Evolutionary conservation across 2,113 vertebrate genomes (phyloP).

Genomic region (Isichthys henryi): DNA sequence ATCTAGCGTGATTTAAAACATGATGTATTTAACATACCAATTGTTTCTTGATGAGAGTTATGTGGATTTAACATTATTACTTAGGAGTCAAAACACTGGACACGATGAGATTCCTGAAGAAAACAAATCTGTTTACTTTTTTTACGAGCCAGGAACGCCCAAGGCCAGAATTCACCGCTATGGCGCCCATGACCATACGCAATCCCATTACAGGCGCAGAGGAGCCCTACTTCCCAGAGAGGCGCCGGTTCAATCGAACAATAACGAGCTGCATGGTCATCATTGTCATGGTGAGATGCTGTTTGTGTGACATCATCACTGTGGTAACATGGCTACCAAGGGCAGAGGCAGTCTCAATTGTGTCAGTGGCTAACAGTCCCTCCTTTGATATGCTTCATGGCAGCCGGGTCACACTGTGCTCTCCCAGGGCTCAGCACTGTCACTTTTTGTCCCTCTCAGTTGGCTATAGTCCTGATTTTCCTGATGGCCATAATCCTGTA

Average conservation of each 20-base stretch:
- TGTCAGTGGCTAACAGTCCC: neutral
- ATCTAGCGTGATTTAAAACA: neutral
- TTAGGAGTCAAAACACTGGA: neutral
- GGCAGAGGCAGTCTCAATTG: neutral
- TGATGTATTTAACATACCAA: neutral
- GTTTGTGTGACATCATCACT: neutral
- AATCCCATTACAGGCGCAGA: conserved; percentile 42
- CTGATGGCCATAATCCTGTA: conserved; percentile 47
- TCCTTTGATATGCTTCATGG: neutral
- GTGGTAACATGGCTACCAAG: neutral
- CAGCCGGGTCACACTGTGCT: neutral
- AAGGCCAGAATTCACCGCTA: conserved; percentile 39
- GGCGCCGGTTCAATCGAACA: neutral
- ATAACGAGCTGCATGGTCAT: conserved; percentile 39
- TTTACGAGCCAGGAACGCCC: conserved; percentile 42
- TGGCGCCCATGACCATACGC: conserved; percentile 36
- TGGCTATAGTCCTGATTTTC: conserved; percentile 41
- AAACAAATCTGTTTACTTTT: neutral
- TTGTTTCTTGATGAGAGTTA: neutral
- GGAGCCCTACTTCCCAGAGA: conserved; percentile 44
- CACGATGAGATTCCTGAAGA: neutral
- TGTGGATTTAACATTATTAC: neutral
- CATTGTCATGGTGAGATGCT: conserved; percentile 40
- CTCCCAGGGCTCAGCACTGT: neutral
- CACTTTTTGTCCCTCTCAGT: conserved; percentile 29